Conservation (phyloP, 2,113 vertebrate species). For the Halcyon malimbica region DNA sequence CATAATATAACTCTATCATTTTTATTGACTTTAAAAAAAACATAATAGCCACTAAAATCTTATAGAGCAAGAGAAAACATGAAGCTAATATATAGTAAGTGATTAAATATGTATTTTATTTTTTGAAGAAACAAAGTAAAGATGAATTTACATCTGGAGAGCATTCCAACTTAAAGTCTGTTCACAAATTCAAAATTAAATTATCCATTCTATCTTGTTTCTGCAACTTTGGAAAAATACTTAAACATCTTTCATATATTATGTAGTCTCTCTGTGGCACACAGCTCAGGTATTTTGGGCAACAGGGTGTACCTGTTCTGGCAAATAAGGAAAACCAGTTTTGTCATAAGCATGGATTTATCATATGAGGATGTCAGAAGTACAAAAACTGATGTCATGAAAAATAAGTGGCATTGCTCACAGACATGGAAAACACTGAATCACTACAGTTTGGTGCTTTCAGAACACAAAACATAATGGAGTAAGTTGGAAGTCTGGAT, state of each 20-base stretch:
- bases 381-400: background rate
- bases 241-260: background rate
- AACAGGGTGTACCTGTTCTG: background rate
- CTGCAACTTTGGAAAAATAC: background rate
- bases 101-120: background rate
- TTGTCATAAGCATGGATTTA: background rate
- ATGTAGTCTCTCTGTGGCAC: background rate
- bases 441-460: background rate
- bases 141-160: background rate
- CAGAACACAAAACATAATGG: background rate
- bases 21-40: background rate
- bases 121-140: background rate
- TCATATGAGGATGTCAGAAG: background rate
- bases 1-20: background rate
- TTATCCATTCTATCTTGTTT: background rate
- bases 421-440: background rate
- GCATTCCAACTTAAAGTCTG: background rate
- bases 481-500: background rate
- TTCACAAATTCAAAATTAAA: background rate
- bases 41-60: conserved; percentile 4
- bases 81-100: background rate
- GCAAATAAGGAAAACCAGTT: background rate
- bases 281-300: background rate
- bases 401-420: background rate
- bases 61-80: background rate